Evolutionary conservation across 2,113 vertebrate species (phyloP), one percentile per base, ranked within the genome.

Genomic region (Propithecus coquereli): DNA sequence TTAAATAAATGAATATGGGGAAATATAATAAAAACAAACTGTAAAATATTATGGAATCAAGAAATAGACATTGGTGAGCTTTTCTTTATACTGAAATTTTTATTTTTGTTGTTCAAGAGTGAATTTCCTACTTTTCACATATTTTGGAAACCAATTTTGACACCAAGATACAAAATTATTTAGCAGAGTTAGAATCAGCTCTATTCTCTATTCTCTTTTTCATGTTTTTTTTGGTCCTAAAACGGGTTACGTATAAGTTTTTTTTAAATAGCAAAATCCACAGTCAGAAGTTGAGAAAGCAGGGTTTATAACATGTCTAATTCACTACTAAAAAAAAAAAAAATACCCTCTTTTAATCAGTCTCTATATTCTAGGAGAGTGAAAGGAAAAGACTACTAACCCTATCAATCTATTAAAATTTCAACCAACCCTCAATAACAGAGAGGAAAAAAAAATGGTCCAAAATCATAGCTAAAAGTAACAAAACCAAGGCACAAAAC

Each of bases 401-500:
- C 2, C 47, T 47, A 43, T 34, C 11, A 65, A 66, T 37, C 27
- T 79, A 74, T 66, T 20, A 92, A 92, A 96, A 92, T 86, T 68
- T 95, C 84, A 91, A 43, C 59, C 77, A 93, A 89, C 1, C 17
- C 4, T 63, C 57, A 95, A 32, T 95, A 88, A 52, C 68, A 82
- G 45, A 37, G 20, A 81, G 45, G 45, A 52, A 47, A n/a, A 84
- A 93, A 87, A 3, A 20, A 68, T 80, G 11, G 43, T 37, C 16
- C 25, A 59, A 93, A 94, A 87, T 80, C 14, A 93, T 20, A 79
- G 14, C 61, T 86, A 77, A 74, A 93, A 91, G 7, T 79, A 90
- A 45, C 37, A 87, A 92, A 94, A 73, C 40, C 45, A 91, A 97
- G 65, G 27, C 43, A 94, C 40, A 90, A 96, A 96, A 87, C 6